Conservation (phyloP, 1,140 invertebrate genomes). For the Bombus vancouverensis region DNA sequence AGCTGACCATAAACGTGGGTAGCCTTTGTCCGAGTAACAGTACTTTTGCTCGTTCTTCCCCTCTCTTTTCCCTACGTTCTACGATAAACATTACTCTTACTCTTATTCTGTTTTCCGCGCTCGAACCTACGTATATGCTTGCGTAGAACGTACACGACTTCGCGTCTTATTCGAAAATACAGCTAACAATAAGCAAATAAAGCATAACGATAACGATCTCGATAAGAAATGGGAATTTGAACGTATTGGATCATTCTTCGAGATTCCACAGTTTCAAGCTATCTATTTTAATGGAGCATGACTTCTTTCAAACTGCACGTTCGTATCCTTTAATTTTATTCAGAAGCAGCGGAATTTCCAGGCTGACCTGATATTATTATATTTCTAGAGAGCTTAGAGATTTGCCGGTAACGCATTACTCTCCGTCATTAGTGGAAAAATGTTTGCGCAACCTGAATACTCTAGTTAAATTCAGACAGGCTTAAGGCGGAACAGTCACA, state of each 20-base stretch:
- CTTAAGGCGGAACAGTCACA: conserved; percentile 14
- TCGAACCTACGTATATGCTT: too few relatives aligned
- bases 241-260: background rate
- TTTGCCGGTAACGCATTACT: background rate
- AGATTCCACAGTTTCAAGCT: background rate
- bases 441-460: background rate
- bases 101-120: conserved; percentile 7
- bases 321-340: too few relatives aligned
- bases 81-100: conserved; percentile 41
- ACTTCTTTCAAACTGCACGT: too few relatives aligned
- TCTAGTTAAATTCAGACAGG: background rate
- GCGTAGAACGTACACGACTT: background rate
- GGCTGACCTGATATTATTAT: background rate
- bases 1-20: conserved; percentile 56
- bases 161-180: background rate
- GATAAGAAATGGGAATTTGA: background rate
- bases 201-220: background rate
- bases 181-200: too few relatives aligned
- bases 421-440: background rate
- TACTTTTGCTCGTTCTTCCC: conserved; percentile 45
- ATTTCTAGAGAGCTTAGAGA: background rate
- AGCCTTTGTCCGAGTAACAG: conserved; percentile 59
- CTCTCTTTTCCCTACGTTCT: background rate
- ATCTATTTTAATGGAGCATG: background rate
- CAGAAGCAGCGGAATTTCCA: too few relatives aligned